Percentiles rank a stretch among this genome's conserved stretches.
These are phyloP conservation scores for Cryptomyrus ogoouensis DNA, from an alignment of 2,113 vertebrate genomes.

Conservation along the genomic window DNA sequence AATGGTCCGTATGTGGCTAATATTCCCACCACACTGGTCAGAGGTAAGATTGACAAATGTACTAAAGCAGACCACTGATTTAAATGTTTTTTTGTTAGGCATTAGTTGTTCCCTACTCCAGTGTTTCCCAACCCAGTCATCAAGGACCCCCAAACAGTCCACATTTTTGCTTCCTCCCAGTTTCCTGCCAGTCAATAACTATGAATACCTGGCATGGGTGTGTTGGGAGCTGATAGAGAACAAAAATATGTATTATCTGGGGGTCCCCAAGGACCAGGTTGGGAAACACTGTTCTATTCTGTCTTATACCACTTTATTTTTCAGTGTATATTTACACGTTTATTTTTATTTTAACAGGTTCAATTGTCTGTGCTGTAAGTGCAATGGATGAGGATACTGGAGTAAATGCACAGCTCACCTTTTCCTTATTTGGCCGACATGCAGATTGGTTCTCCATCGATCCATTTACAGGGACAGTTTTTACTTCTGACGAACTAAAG, in stretches of 20 bases:
- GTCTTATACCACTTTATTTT: background rate
- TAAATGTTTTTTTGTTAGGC: background rate
- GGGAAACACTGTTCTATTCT: background rate
- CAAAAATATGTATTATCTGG: background rate
- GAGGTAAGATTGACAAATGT: slow-evolving; percentile 43
- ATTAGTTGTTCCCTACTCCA: background rate
- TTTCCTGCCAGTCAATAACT: background rate
- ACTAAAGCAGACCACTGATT: background rate
- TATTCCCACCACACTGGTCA: slow-evolving; percentile 41
- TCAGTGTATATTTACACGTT: background rate
- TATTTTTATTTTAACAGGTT: slow-evolving; percentile 42
- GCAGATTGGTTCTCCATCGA: slow-evolving; percentile 52
- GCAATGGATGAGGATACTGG: slow-evolving; percentile 57
- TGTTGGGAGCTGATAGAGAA: background rate
- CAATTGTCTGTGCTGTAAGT: slow-evolving; percentile 53
- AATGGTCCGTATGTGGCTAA: slow-evolving; percentile 63
- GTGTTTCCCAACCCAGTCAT: background rate
- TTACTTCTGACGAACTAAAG: slow-evolving; percentile 29
- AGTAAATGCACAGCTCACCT: slow-evolving; percentile 56
- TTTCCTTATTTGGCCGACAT: slow-evolving; percentile 52
- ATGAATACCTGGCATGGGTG: background rate
- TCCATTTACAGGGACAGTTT: slow-evolving; percentile 50
- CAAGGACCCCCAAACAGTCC: background rate
- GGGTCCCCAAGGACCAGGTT: background rate
- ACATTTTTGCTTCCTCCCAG: background rate